Evolutionary conservation across 2,888 invertebrate genomes (phyloP), one percentile per base, ranked within the genome.

Genomic region (Smittia aterrima): DNA sequence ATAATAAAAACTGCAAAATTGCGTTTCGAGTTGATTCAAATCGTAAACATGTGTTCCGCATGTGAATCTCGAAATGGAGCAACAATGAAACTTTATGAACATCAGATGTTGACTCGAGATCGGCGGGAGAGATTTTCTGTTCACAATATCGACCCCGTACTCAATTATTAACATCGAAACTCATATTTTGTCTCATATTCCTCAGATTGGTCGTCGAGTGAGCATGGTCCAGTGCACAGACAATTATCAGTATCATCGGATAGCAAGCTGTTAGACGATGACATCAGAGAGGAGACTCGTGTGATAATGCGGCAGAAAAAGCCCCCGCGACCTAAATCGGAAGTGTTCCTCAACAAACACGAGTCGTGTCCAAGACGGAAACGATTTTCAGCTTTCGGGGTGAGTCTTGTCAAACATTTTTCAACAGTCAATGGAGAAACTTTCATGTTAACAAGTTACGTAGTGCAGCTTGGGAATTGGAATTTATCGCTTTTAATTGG

Each of bases 331-430:
- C 97, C 97, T 80, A 96, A 96, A 84, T 96, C 96, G 20, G 97
- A 97, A 86, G 96, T 96, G 77, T 93, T 93, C 85, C 89, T 95
- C 79, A 92, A 92, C 82, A 89, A 89, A 81, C 86, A 86, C 78
- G 88, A 88, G 81, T n/a, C 58, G 58, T n/a, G n/a, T 83, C 87
- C 89, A 78, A 89, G 94, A 84, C 88, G 93, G 83, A 96, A 96
- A 87, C 89, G 96, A 84, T 95, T 93, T 86, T 96, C 96, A 83
- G 96, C 96, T 84, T 97, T 96, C 87, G 96, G 96, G 88, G 96
- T 96, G 83, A 88, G 91, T 87, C n/a, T n/a, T 74, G 1, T 53
- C 11, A 18, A 40, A 20, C 22, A 16, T 40, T 66, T 24, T 66
- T n/a, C n/a, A 32, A 9, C 32, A 9, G 3, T 32, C 32, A 3